Percentiles rank a stretch among this genome's conserved stretches.
These are phyloP conservation scores for Darevskia nairensis DNA, from an alignment of 2,797 vertebrate species.

Conservation along the genomic window DNA sequence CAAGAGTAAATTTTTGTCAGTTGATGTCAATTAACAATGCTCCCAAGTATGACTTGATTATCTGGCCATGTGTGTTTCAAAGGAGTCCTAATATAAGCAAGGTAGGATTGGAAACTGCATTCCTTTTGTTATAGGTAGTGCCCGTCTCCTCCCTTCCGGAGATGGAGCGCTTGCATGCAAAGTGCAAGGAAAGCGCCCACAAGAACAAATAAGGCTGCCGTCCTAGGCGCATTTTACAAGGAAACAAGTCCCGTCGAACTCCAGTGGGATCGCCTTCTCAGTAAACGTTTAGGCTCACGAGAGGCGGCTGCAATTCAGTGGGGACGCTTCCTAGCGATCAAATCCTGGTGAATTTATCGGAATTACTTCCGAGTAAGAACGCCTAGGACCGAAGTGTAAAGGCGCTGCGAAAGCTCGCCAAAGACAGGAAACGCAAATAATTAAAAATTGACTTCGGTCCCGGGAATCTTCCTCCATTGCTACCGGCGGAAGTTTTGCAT, in stretches of 20 bases:
- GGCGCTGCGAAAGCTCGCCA: neutral
- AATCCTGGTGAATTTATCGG: neutral
- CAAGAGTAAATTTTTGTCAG: neutral
- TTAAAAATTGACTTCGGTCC: neutral
- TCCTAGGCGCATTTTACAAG: neutral
- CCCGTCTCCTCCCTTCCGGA: neutral
- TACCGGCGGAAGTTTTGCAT: neutral
- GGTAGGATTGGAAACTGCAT: neutral
- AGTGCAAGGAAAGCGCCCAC: neutral
- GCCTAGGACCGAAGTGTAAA: neutral
- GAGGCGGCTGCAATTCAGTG: neutral
- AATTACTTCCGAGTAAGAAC: neutral
- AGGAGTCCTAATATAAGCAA: neutral
- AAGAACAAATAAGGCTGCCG: neutral
- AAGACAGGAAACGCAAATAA: neutral
- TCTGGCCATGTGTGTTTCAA: neutral
- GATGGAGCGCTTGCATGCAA: neutral
- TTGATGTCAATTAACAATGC: neutral
- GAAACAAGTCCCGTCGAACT: neutral
- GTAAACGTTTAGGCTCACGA: neutral
- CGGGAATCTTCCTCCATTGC: neutral
- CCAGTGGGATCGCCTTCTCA: neutral
- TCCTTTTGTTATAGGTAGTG: neutral
- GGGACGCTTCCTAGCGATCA: neutral
- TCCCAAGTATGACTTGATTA: neutral